Evolutionary conservation across 2,113 vertebrate genomes (phyloP), one percentile per base, ranked within the genome.

Genomic region (Myotis yumanensis): DNA sequence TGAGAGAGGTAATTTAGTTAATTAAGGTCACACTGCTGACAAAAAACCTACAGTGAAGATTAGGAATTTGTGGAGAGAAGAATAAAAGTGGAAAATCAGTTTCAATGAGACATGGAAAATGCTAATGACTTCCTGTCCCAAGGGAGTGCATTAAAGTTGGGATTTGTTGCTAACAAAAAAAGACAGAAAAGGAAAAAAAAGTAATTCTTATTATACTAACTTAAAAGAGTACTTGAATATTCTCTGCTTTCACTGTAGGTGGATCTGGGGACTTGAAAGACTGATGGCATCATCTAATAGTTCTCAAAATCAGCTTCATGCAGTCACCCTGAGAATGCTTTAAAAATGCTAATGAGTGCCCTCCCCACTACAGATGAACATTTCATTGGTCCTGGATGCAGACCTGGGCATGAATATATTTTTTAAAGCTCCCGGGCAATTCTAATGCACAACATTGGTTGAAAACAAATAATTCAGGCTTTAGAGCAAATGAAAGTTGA

Each of bases 241-340:
- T 32, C 11, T 83, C 51, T 91, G 17, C 69, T 73, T 88, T 89
- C 82, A 89, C 46, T 77, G 4, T 59, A 25, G 11, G 20, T 75
- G 46, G 25, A 69, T 84, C 79, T 91, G 77, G 57, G n/a, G 14
- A 79, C 25, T 71, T 92, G 89, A 82, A 95, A 88, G 35, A 22
- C 57, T 66, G 18, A 80, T 40, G 10, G 9, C 35, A n/a, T 87
- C 15, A 23, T 52, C 1, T 20, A 64, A 0, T 95, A 43, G 4
- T 68, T 85, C 37, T 86, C 23, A 87, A 76, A 86, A 68, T 73
- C 46, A 28, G n/a, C 37, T 88, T 51, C 72, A 66, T 48, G 62
- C 10, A 83, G 43, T 92, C 54, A 82, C 46, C 35, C 35, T 2
- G 20, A 35, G 46, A 71, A 51, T 52, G 28, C 8, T 89, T 89